Base-by-base conservation (phyloP, 2,797 vertebrate species). In the Myotis planiceps region DNA sequence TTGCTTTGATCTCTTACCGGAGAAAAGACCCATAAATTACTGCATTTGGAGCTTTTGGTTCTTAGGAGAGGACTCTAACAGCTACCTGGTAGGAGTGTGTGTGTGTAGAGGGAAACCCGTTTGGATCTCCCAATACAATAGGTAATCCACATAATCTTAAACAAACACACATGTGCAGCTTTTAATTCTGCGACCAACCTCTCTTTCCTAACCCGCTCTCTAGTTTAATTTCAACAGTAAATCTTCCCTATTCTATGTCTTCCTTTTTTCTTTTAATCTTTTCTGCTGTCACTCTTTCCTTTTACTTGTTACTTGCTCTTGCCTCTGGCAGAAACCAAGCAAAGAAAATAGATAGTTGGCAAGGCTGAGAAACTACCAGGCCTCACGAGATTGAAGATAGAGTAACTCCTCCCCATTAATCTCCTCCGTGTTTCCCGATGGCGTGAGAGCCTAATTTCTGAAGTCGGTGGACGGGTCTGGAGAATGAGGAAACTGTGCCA, bases 401-500 rank as follows among this genome's bases (percentile, higher is more conserved):
- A 45, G 53, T 23, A 71, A 37, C 90, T 68, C 88, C 82, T 83
- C 86, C 85, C 82, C 81, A 32, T 83, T 88, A 82, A 91, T 95
- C 88, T 78, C 60, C 47, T n/a, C 13, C 9, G 23, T 45, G 60
- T 91, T 95, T 95, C 78, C 79, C 58, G 51, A 65, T 89, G 53
- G 86, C 32, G 4, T 96, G 88, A 97, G 94, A 96, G 90, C 85
- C 78, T 82, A 23, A 14, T 78, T 95, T 91, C 65, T 88, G 58
- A 71, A 34, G 68, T 81, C 90, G 81, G 78, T 89, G 10, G 83
- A 65, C 74, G 51, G 84, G 79, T n/a, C 78, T 76, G 42, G 92
- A 95, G 96, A 96, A 87, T 39, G 86, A 96, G 82, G 90, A 97
- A 96, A 23, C 53, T 25, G 69, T 81, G 71, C n/a, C 68, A 68